Base-by-base conservation (phyloP, 2,797 vertebrate genomes). In the Loris lydekkerianus region DNA sequence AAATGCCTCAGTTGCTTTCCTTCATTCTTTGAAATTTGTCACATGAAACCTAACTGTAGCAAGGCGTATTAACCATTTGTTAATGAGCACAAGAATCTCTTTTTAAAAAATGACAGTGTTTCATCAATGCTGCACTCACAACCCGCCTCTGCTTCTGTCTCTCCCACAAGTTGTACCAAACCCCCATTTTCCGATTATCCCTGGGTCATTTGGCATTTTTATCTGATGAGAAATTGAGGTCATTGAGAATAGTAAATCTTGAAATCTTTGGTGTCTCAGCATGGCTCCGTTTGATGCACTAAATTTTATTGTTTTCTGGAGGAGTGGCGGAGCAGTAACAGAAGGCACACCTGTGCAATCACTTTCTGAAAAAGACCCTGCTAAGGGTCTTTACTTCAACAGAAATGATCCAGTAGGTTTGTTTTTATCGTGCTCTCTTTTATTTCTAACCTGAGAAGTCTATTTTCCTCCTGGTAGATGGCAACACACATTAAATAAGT, bases 141-240 rank as follows among this genome's bases (percentile, higher is more conserved):
- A 92, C 86, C 67, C 97, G 67, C 46, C 17, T 53, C 60, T 93
- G 43, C 31, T 82, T 94, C 65, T 91, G n/a, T 37, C 78, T 96
- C 61, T 95, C 93, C 89, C 65, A 94, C 96, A 96, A n/a, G 43
- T 97, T 95, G 89, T 97, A 97, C 82, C 86, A 97, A 96, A 96
- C 78, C 58, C 91, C 76, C 75, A 43, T 97, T 98, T 98, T 97
- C 86, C 95, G 97, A n/a, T 98, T 98, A 96, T 93, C 63, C 11
- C 70, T 90, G 43, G 92, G 63, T 87, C 97, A 67, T 93, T 94
- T 96, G 89, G 78, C 83, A 87, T 95, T 97, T 98, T 97, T 96
- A 73, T 96, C 90, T 98, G 97, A 97, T 94, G 95, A 91, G 91
- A 98, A 97, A 98, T 97, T 97, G 97, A 94, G 76, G 72, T 95